Percentiles rank a stretch among this genome's conserved stretches.
Evolutionary conservation across 2,113 vertebrate genomes (phyloP).

Genomic region (Melozone crissalis): DNA sequence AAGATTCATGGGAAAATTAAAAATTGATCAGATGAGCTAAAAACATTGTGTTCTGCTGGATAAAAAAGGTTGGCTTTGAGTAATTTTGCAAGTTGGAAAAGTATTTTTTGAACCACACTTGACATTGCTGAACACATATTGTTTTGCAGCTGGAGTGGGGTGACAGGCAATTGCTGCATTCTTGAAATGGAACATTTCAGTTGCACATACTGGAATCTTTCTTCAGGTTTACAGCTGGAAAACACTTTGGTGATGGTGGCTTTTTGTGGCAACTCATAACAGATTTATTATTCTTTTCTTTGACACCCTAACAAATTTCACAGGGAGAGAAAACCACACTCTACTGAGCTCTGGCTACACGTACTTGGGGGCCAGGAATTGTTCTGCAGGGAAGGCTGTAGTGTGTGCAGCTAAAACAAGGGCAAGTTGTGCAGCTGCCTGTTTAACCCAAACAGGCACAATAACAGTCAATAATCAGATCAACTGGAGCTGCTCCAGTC

Average conservation of each 20-base stretch:
- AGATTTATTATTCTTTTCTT: constrained; percentile 37
- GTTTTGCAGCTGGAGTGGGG: not conserved
- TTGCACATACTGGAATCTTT: not conserved
- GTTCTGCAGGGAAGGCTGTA: not conserved
- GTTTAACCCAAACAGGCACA: not conserved
- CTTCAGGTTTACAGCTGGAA: constrained; percentile 29
- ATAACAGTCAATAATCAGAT: not conserved
- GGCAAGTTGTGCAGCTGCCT: not conserved
- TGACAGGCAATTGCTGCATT: not conserved
- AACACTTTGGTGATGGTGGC: not conserved
- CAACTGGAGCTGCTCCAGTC: not conserved
- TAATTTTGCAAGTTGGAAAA: constrained; percentile 14
- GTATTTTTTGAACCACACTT: not conserved
- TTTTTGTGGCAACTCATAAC: constrained; percentile 11
- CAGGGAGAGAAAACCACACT: not conserved
- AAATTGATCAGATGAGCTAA: constrained; percentile 44
- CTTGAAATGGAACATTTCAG: constrained; percentile 17
- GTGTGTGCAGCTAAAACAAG: not conserved
- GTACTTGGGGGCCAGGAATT: not conserved
- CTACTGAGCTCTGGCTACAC: not conserved
- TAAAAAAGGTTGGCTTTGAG: not conserved
- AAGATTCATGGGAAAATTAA: constrained; percentile 52
- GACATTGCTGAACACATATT: not conserved
- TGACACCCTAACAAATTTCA: not conserved
- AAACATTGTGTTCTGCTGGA: constrained; percentile 29